phyloP scores from a whole-genome alignment of 2,797 vertebrate species.

The Moxostoma hubbsi region DNA sequence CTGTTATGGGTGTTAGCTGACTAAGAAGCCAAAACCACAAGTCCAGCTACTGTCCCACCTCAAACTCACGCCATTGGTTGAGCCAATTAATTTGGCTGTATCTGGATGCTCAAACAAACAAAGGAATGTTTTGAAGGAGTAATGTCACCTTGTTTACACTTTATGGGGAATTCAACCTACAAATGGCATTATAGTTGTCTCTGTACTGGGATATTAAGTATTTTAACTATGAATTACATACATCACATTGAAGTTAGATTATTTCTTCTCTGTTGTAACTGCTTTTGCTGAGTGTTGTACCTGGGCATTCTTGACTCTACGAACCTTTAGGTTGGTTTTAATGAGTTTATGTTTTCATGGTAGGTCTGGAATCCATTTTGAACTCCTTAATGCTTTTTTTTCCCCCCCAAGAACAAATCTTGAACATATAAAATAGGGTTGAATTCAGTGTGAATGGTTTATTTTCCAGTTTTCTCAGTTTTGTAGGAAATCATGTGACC shows the following conservation, averaged over 20 bases:
- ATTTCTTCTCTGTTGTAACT: conserved; percentile 8
- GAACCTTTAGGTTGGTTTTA: background rate
- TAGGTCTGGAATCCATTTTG: background rate
- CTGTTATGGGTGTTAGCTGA: too few species aligned
- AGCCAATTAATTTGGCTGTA: too few species aligned
- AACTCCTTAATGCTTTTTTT: conserved; percentile 1
- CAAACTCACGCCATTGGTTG: too few species aligned
- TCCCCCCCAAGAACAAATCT: background rate
- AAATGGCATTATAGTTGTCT: too few species aligned
- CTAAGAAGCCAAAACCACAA: too few species aligned
- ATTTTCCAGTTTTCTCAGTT: background rate
- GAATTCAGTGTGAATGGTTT: background rate
- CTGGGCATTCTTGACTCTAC: background rate
- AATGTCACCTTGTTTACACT: too few species aligned
- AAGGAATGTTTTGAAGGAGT: too few species aligned
- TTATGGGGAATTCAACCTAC: too few species aligned
- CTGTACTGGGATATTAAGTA: too few species aligned
- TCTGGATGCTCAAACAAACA: too few species aligned
- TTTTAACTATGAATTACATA: background rate
- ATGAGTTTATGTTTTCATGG: background rate
- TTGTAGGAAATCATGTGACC: background rate
- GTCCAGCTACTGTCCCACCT: too few species aligned
- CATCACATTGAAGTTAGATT: background rate
- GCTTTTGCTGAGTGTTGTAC: conserved; percentile 3
- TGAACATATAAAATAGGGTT: background rate